A percentile compares a stretch with the other conserved stretches of the same genome.
Conservation (phyloP, 1,140 invertebrate species). For the Drosophila fuyamai region DNA sequence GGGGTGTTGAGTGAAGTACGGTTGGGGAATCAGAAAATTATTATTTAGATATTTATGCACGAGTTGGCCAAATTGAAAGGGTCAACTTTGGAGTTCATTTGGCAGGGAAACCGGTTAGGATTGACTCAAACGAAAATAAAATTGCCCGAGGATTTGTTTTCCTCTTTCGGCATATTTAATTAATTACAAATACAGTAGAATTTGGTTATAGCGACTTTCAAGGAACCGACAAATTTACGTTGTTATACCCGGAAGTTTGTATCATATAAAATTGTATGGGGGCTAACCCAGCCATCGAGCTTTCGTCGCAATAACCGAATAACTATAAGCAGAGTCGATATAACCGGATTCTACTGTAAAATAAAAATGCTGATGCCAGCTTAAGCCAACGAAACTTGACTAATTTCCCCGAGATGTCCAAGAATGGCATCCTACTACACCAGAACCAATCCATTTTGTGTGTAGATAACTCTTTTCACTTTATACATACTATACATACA, state of each 20-base stretch:
- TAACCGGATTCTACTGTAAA: too few species aligned
- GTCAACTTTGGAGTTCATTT: slow-evolving; percentile 8
- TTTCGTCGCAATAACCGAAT: too few species aligned
- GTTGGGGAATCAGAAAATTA: slow-evolving; percentile 36
- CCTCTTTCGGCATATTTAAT: slow-evolving; percentile 1
- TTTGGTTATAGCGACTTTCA: too few species aligned
- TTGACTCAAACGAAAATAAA: not conserved
- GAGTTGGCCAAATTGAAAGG: slow-evolving; percentile 25
- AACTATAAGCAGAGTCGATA: too few species aligned
- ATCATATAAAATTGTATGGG: too few species aligned
- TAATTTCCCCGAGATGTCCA: slow-evolving; percentile 48
- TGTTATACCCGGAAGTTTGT: too few species aligned
- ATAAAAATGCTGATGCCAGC: too few species aligned
- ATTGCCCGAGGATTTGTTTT: not conserved
- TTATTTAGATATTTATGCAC: slow-evolving; percentile 54
- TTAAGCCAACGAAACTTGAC: slow-evolving; percentile 50
- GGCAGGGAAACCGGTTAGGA: not conserved
- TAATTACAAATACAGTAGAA: slow-evolving; percentile 30
- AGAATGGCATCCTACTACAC: slow-evolving; percentile 17
- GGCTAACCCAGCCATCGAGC: too few species aligned
- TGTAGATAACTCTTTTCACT: slow-evolving; percentile 13
- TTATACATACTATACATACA: too few species aligned
- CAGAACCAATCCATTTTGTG: slow-evolving; percentile 15
- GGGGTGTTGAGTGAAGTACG: too few species aligned
- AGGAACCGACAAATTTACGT: too few species aligned